Evolutionary conservation across 2,888 invertebrate species (phyloP).

Genomic region (Pristionchus maxplancki): DNA sequence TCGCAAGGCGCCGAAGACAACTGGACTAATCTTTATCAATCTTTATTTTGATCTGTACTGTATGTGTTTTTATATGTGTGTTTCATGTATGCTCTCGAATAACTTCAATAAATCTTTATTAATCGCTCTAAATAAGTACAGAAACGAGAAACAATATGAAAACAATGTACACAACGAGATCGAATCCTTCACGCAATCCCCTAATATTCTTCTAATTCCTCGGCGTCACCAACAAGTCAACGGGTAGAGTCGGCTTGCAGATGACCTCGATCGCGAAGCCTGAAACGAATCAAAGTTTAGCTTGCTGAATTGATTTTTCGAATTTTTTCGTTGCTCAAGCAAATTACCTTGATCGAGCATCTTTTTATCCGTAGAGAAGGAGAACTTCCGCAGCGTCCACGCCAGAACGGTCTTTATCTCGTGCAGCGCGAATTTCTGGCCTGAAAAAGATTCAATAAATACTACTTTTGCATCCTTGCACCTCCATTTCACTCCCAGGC

Average conservation of each 20-base stretch:
- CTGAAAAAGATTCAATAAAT: not conserved
- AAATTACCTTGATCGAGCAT: constrained; percentile 5
- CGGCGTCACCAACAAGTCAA: not conserved
- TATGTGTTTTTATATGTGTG: too few relatives aligned
- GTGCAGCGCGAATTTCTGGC: constrained; percentile 34
- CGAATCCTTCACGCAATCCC: not conserved
- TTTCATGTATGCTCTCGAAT: too few relatives aligned
- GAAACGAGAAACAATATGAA: not conserved
- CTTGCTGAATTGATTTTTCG: not conserved
- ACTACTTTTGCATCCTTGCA: not conserved
- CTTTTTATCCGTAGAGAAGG: not conserved
- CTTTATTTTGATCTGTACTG: too few relatives aligned
- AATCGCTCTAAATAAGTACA: not conserved
- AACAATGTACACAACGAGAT: not conserved
- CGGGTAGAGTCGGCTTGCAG: constrained; percentile 13
- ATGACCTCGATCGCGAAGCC: constrained; percentile 20
- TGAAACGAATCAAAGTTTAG: not conserved
- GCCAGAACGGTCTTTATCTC: not conserved
- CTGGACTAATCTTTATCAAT: not conserved
- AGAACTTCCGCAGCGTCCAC: constrained; percentile 21
- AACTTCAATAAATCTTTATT: not conserved
- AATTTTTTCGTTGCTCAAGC: too few relatives aligned
- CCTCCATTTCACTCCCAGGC: too few relatives aligned
- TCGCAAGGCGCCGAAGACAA: not conserved
- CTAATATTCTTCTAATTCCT: not conserved